These are phyloP conservation scores for Ameiurus melas DNA, from an alignment of 2,113 vertebrate species.

Conservation along the genomic window DNA sequence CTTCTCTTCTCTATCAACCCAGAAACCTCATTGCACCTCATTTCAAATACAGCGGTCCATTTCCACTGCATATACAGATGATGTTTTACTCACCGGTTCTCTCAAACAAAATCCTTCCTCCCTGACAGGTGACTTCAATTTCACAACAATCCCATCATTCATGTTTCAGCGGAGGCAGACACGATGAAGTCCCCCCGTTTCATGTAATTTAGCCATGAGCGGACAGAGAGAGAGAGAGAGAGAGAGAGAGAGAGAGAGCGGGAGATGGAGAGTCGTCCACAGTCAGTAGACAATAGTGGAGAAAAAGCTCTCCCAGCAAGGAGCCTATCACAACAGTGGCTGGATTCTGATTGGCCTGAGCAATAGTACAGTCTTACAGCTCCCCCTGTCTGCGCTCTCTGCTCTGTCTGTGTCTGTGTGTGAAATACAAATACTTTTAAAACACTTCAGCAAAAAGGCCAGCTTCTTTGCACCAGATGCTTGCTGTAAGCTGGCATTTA, in stretches of 20 bases:
- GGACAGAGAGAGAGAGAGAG: slow-evolving; percentile 56
- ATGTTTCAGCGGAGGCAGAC: slow-evolving; percentile 32
- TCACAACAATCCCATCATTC: slow-evolving; percentile 31
- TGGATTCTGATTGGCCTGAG: slow-evolving; percentile 63
- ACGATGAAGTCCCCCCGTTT: slow-evolving; percentile 53
- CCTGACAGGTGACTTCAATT: slow-evolving; percentile 25
- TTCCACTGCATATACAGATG: slow-evolving; percentile 22
- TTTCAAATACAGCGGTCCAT: slow-evolving; percentile 30
- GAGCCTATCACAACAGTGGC: slow-evolving; percentile 68
- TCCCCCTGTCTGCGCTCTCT: slow-evolving; percentile 60
- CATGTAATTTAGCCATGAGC: slow-evolving; percentile 66
- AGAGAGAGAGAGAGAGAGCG: slow-evolving; percentile 54
- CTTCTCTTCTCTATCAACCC: neutral
- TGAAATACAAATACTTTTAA: slow-evolving; percentile 45
- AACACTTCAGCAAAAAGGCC: slow-evolving; percentile 46
- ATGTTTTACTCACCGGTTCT: slow-evolving; percentile 47
- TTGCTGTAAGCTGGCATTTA: slow-evolving; percentile 36
- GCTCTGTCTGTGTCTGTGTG: slow-evolving; percentile 1
- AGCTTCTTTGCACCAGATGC: slow-evolving; percentile 47
- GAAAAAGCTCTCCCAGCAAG: slow-evolving; percentile 69
- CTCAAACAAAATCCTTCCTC: slow-evolving; percentile 35
- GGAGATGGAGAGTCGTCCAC: slow-evolving; percentile 62
- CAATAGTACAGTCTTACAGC: slow-evolving; percentile 62
- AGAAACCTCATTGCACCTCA: slow-evolving; percentile 31
- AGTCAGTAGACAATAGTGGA: slow-evolving; percentile 66